phyloP scores from a whole-genome alignment of 2,797 vertebrate genomes.

The Acanthurus leucopareius region DNA sequence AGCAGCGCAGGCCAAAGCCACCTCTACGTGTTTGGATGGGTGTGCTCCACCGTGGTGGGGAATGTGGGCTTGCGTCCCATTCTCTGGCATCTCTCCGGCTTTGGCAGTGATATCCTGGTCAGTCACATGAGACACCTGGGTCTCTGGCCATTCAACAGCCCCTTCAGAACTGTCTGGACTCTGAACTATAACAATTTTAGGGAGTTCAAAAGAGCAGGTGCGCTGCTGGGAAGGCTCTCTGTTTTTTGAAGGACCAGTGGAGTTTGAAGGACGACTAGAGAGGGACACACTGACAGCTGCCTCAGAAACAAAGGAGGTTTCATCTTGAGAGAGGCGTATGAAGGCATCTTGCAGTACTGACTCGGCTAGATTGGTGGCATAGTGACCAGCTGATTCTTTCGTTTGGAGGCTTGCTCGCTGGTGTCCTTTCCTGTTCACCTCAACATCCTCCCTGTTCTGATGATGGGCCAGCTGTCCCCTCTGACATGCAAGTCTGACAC shows the following conservation, averaged over 20 bases:
- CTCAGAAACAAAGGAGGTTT: conserved; percentile 87
- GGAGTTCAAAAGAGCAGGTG: conserved; percentile 92
- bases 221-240: conserved; percentile 77
- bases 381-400: conserved; percentile 89
- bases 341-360: conserved; percentile 97
- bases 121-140: conserved; percentile 72
- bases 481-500: conserved; percentile 77
- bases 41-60: conserved; percentile 61
- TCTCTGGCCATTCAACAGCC: conserved; percentile 87
- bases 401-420: conserved; percentile 65
- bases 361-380: conserved; percentile 95
- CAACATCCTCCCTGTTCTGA: conserved; percentile 74
- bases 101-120: conserved; percentile 67
- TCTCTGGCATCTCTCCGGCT: conserved; percentile 64
- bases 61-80: conserved; percentile 51
- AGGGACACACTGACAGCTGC: conserved; percentile 86
- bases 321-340: conserved; percentile 94
- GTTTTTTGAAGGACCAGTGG: conserved; percentile 67
- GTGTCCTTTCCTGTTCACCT: conserved; percentile 65
- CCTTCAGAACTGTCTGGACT: conserved; percentile 92
- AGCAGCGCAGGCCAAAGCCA: conserved; percentile 94
- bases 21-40: conserved; percentile 88
- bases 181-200: conserved; percentile 97
- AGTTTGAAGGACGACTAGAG: conserved; percentile 60
- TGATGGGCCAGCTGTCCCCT: conserved; percentile 72